phyloP scores from a whole-genome alignment of 2,113 vertebrate genomes.

The Limnothrissa miodon region DNA sequence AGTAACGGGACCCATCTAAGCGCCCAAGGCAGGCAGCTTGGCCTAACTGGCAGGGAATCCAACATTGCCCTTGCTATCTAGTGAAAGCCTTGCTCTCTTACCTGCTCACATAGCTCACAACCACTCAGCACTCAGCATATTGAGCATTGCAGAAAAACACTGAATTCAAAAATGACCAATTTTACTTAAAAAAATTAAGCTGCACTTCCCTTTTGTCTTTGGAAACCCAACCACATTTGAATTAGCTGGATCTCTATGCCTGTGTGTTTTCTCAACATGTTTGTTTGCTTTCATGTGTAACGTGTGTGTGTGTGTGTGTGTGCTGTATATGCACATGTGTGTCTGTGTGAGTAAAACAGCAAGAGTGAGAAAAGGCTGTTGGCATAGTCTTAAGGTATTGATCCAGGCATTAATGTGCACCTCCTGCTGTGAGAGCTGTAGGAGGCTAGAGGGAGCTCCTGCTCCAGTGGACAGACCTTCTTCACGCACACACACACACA shows the following conservation, averaged over 20 bases:
- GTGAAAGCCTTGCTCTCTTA: slow-evolving; percentile 47
- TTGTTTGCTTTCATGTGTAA: neutral
- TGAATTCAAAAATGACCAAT: neutral
- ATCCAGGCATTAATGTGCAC: slow-evolving; percentile 42
- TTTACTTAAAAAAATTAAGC: neutral
- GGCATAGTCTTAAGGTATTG: slow-evolving; percentile 36
- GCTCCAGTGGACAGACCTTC: slow-evolving; percentile 41
- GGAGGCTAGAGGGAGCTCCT: slow-evolving; percentile 74
- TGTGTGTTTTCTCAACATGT: neutral
- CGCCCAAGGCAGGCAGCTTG: slow-evolving; percentile 64
- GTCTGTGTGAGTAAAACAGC: slow-evolving; percentile 35
- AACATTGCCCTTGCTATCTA: slow-evolving; percentile 53
- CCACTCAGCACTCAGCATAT: neutral
- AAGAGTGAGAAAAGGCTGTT: slow-evolving; percentile 45
- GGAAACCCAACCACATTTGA: neutral
- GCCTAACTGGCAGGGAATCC: slow-evolving; percentile 63
- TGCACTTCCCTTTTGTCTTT: neutral
- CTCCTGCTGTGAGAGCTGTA: slow-evolving; percentile 56
- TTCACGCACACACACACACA: slow-evolving; percentile 9
- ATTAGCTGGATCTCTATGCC: too few species aligned
- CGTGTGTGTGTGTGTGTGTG: slow-evolving; percentile 1
- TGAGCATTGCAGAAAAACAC: slow-evolving; percentile 35
- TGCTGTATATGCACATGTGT: slow-evolving; percentile 23
- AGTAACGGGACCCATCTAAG: slow-evolving; percentile 55
- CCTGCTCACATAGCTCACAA: slow-evolving; percentile 43